Percentiles rank a stretch among this genome's conserved stretches.
phyloP scores from a whole-genome alignment of 2,888 invertebrate species.

The Macrosiphum euphorbiae region DNA sequence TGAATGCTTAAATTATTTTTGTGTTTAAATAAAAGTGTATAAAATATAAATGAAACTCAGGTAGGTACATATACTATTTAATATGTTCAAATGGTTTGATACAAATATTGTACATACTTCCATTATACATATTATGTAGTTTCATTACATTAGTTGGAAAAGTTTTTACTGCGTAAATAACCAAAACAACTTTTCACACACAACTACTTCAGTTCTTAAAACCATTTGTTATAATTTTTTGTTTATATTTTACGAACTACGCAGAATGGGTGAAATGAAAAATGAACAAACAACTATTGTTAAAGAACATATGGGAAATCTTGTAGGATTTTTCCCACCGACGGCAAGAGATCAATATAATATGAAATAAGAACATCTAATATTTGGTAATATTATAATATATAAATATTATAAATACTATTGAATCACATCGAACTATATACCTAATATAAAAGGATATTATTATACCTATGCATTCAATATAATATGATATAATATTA shows the following conservation, averaged over 20 bases:
- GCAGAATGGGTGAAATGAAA: constrained; percentile 20
- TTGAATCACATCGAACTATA: background rate
- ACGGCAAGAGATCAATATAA: background rate
- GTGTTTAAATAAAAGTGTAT: background rate
- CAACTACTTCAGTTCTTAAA: background rate
- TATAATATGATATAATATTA: background rate
- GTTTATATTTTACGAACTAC: background rate
- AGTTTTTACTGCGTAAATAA: constrained; percentile 5
- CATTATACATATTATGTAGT: background rate
- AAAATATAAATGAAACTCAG: too few species aligned
- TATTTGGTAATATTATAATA: background rate
- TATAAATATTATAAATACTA: background rate
- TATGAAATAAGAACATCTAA: background rate
- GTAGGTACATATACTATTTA: too few species aligned
- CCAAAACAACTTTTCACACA: background rate
- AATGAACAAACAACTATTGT: background rate
- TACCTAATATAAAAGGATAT: background rate
- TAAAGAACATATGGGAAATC: background rate
- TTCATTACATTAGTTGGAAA: background rate
- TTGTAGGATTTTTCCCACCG: background rate
- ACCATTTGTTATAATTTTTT: constrained; percentile 17
- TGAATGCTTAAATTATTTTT: background rate
- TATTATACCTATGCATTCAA: background rate
- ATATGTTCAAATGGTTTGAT: background rate
- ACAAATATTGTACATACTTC: background rate